Conservation (phyloP, 2,888 invertebrate genomes). For the Drymonia ruficornis region DNA sequence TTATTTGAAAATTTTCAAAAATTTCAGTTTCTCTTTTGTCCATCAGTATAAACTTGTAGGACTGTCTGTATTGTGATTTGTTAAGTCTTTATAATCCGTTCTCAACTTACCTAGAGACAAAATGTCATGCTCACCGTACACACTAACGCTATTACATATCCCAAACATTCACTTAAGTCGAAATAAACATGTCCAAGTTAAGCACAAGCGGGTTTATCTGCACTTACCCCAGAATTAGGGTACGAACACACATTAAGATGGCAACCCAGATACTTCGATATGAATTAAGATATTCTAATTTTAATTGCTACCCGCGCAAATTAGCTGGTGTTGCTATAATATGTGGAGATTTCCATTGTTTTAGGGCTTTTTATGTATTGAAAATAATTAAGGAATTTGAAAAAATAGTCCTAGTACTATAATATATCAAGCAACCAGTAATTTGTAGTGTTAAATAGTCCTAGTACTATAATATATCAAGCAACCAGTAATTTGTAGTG, state of each 20-base stretch:
- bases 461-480: too few relatives aligned
- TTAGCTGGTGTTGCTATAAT: conserved; percentile 47
- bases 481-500: too few relatives aligned
- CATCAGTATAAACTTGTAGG: too few relatives aligned
- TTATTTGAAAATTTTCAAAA: too few relatives aligned
- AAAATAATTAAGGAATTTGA: too few relatives aligned
- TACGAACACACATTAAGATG: conserved; percentile 81
- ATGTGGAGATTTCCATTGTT: conserved; percentile 35
- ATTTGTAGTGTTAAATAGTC: too few relatives aligned
- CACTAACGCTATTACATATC: conserved; percentile 2
- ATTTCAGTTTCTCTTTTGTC: too few relatives aligned
- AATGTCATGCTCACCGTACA: too few relatives aligned
- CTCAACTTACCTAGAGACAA: not conserved
- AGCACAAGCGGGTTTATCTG: conserved; percentile 66
- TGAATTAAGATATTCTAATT: conserved; percentile 91
- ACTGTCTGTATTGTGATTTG: too few relatives aligned
- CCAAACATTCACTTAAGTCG: conserved; percentile 75
- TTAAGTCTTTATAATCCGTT: too few relatives aligned
- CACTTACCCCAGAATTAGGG: conserved; percentile 79
- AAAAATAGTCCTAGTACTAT: too few relatives aligned
- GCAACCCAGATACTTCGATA: conserved; percentile 85
- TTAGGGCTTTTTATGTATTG: conserved; percentile 17
- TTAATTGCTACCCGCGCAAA: conserved; percentile 68
- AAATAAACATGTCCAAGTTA: conserved; percentile 77
- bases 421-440: too few relatives aligned